Conservation (phyloP, 1,140 invertebrate species). For the Macrosteles quadrilineatus region DNA sequence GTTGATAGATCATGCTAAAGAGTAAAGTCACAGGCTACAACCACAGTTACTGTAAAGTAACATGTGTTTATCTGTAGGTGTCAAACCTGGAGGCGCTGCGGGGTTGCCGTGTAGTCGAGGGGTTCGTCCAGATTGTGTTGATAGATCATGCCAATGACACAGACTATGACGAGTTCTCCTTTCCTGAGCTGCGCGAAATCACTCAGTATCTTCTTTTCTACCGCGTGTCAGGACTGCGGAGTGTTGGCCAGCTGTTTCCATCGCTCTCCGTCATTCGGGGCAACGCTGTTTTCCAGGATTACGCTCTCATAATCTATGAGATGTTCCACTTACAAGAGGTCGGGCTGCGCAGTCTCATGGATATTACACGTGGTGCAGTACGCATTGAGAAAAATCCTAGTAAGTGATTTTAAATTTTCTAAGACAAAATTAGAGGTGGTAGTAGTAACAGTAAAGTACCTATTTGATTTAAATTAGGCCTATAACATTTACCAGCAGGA, state of each 20-base stretch:
- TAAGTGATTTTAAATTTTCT: slow-evolving; percentile 34
- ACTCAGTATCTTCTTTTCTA: slow-evolving; percentile 68
- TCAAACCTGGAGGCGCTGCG: slow-evolving; percentile 63
- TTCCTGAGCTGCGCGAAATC: slow-evolving; percentile 68
- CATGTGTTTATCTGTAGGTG: no score
- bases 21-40: no score
- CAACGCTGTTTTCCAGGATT: slow-evolving; percentile 76
- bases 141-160: slow-evolving; percentile 59
- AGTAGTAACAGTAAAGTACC: no score
- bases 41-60: no score
- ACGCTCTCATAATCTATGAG: slow-evolving; percentile 81
- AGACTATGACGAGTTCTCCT: slow-evolving; percentile 59
- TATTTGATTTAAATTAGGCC: no score
- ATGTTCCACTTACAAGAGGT: slow-evolving; percentile 70
- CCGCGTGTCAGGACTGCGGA: slow-evolving; percentile 72
- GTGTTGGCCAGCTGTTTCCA: slow-evolving; percentile 84
- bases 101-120: slow-evolving; percentile 86
- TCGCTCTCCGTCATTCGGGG: slow-evolving; percentile 92
- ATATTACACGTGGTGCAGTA: slow-evolving; percentile 80
- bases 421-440: no score
- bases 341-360: slow-evolving; percentile 76
- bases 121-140: slow-evolving; percentile 76
- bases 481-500: no score
- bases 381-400: slow-evolving; percentile 81
- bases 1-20: neutral